Conservation (phyloP, 1,140 invertebrate species). For the Tribolium madens region DNA sequence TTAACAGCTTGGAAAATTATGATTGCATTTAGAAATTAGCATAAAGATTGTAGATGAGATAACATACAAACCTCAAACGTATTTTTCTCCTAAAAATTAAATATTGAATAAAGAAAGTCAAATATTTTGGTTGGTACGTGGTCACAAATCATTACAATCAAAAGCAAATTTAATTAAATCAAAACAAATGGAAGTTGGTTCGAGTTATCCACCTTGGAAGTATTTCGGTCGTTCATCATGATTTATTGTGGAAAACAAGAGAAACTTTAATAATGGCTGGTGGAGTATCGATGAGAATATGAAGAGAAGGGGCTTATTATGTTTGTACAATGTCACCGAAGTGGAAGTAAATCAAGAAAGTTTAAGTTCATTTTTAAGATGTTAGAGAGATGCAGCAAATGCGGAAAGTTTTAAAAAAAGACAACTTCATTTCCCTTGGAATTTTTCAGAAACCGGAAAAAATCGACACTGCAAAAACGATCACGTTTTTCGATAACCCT, state of each 20-base stretch:
- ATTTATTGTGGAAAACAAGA: constrained; percentile 16
- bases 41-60: neutral
- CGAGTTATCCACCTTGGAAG: constrained; percentile 24
- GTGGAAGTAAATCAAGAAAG: constrained; percentile 3
- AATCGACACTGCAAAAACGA: constrained; percentile 16
- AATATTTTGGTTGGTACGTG: neutral
- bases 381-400: neutral
- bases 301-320: constrained; percentile 6
- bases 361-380: constrained; percentile 16
- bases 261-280: constrained; percentile 18
- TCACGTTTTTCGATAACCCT: constrained; percentile 59
- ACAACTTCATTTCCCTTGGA: neutral
- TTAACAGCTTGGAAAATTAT: neutral
- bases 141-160: neutral
- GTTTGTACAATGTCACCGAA: constrained; percentile 14
- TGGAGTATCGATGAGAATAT: constrained; percentile 21
- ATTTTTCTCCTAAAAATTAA: neutral
- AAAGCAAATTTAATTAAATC: constrained; percentile 39
- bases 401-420: neutral
- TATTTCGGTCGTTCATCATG: constrained; percentile 16
- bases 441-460: constrained; percentile 50
- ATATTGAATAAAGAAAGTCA: neutral
- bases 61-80: neutral
- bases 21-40: neutral
- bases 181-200: constrained; percentile 22